A percentile compares a stretch with the other conserved stretches of the same genome.
phyloP scores from a whole-genome alignment of 2,113 vertebrate genomes.

The Lethenteron camtschaticum region DNA sequence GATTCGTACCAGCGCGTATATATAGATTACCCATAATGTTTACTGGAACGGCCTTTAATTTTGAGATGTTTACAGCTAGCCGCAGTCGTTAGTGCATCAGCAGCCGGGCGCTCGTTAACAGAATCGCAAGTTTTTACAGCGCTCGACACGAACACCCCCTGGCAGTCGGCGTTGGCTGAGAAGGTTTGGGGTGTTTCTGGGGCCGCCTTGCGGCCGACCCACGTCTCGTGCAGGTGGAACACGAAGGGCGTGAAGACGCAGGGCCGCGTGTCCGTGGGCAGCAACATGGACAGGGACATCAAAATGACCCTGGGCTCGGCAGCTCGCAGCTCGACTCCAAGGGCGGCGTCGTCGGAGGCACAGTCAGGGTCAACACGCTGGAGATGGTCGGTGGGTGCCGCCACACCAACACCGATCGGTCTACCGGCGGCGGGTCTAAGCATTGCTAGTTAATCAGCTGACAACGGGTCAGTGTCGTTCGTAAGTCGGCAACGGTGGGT shows the following conservation, averaged over 20 bases:
- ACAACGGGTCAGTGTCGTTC: no score
- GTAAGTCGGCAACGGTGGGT: no score
- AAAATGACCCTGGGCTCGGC: conserved; percentile 86
- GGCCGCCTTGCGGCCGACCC: conserved; percentile 6
- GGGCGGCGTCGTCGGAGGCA: conserved; percentile 90
- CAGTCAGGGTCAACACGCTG: conserved; percentile 87
- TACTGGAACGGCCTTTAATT: no score
- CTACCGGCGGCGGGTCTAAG: no score
- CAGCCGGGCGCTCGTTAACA: no score
- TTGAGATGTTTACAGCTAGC: no score
- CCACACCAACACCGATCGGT: neutral
- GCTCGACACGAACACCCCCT: neutral
- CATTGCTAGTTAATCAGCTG: no score
- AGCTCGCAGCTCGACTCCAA: conserved; percentile 89
- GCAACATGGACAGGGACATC: conserved; percentile 80
- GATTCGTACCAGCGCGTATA: no score
- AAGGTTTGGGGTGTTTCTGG: conserved; percentile 13
- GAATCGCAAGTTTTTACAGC: no score
- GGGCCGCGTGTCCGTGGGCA: conserved; percentile 81
- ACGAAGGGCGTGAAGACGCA: conserved; percentile 96
- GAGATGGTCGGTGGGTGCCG: conserved; percentile 91
- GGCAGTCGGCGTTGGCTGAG: neutral
- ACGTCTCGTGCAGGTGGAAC: conserved; percentile 43
- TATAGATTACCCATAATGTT: no score
- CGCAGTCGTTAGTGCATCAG: no score